These are phyloP conservation scores for Hermetia illucens DNA, from an alignment of 1,140 invertebrate species.

Conservation along the genomic window DNA sequence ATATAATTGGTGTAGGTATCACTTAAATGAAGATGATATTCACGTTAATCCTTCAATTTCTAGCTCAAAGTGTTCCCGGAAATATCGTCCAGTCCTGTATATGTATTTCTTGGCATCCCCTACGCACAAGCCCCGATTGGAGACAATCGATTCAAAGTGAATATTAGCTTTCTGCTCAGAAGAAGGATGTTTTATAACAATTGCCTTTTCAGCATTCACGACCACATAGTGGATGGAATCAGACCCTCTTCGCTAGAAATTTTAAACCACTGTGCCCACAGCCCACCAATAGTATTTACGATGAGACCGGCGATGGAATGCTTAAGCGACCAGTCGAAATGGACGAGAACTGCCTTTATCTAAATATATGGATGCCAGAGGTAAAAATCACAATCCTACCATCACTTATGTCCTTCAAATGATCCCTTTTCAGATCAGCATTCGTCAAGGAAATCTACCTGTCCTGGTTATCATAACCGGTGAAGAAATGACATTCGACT, in stretches of 20 bases:
- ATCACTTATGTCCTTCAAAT: neutral
- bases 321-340: conserved; percentile 11
- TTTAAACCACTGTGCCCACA: conserved; percentile 38
- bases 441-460: conserved; percentile 37
- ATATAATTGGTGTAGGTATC: conserved; percentile 14
- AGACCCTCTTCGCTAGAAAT: conserved; percentile 29
- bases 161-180: too few relatives aligned
- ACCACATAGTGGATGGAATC: conserved; percentile 34
- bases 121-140: conserved; percentile 49
- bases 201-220: conserved; percentile 28
- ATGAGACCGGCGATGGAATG: conserved; percentile 17
- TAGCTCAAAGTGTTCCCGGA: conserved; percentile 34
- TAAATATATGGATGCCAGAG: conserved; percentile 42
- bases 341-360: conserved; percentile 38
- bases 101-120: conserved; percentile 49
- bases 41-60: conserved; percentile 3
- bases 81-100: conserved; percentile 32
- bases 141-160: conserved; percentile 36
- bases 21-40: conserved; percentile 3
- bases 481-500: conserved; percentile 33
- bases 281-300: conserved; percentile 26
- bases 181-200: neutral
- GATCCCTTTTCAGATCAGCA: conserved; percentile 26
- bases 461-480: conserved; percentile 44
- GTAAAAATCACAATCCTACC: conserved; percentile 2